Conservation (phyloP, 2,797 vertebrate genomes). For the Agapornis canus region DNA sequence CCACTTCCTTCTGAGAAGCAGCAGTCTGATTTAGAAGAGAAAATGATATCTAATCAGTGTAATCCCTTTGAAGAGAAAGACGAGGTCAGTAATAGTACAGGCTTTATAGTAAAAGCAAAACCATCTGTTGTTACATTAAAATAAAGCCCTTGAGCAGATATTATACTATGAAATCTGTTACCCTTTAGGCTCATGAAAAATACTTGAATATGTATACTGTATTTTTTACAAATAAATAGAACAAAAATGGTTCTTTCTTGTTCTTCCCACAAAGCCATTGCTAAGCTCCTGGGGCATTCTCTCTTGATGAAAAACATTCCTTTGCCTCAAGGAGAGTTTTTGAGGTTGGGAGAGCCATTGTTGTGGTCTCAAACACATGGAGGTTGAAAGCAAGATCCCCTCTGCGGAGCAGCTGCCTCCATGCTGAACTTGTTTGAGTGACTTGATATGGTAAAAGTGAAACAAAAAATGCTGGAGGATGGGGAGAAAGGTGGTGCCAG, state of each 20-base stretch:
- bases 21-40: conserved; percentile 39
- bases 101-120: conserved; percentile 55
- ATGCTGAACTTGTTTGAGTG: conserved; percentile 3
- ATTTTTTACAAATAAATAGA: conserved; percentile 64
- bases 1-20: conserved; percentile 41
- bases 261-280: conserved; percentile 48
- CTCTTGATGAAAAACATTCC: conserved; percentile 58
- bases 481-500: neutral
- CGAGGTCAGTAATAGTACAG: conserved; percentile 56
- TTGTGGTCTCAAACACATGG: conserved; percentile 49
- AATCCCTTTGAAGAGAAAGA: conserved; percentile 67
- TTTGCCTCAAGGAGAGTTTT: conserved; percentile 51
- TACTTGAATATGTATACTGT: conserved; percentile 51
- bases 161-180: conserved; percentile 40
- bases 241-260: conserved; percentile 47
- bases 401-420: neutral
- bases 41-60: conserved; percentile 59
- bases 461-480: neutral
- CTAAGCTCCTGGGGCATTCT: conserved; percentile 33
- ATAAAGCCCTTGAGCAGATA: conserved; percentile 58
- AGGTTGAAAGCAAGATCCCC: conserved; percentile 18
- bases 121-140: conserved; percentile 57
- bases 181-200: conserved; percentile 34
- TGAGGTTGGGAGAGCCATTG: conserved; percentile 48
- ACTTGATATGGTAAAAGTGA: conserved; percentile 28